Conservation (phyloP, 1,140 invertebrate genomes). For the Eriocheir sinensis region DNA sequence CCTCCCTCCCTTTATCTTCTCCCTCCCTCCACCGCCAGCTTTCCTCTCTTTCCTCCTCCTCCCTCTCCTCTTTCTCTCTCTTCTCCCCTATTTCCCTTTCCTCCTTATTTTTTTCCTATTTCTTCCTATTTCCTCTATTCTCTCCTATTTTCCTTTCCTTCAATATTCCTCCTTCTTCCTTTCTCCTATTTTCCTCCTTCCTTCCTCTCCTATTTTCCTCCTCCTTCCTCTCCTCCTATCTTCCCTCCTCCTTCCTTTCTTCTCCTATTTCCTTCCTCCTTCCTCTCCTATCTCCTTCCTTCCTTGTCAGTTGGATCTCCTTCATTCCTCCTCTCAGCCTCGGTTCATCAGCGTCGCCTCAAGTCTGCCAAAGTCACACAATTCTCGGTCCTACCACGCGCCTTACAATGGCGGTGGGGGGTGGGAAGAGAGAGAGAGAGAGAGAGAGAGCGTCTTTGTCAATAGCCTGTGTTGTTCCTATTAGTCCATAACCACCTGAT, state of each 20-base stretch:
- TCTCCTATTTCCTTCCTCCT: background rate
- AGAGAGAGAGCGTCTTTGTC: too few species aligned
- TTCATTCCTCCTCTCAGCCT: too few species aligned
- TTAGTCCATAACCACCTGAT: too few species aligned
- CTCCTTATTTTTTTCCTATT: background rate
- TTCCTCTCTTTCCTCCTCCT: background rate
- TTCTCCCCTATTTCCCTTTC: background rate
- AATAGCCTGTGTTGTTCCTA: too few species aligned
- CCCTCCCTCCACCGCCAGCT: too few species aligned
- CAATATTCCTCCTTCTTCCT: background rate
- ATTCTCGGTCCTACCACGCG: too few species aligned
- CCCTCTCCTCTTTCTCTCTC: background rate
- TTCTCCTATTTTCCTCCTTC: background rate
- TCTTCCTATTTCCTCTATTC: background rate
- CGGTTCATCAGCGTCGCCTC: too few species aligned
- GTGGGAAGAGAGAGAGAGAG: too few species aligned
- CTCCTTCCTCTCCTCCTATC: background rate
- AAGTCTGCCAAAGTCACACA: too few species aligned
- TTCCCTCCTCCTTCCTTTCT: background rate
- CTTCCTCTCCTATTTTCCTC: background rate
- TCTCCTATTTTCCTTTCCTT: background rate
- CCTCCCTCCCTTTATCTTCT: background rate
- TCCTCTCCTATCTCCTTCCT: background rate
- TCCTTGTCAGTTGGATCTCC: background rate
- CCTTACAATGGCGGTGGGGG: too few species aligned